phyloP scores from a whole-genome alignment of 1,140 invertebrate genomes.

The Ditylenchus dipsaci region DNA sequence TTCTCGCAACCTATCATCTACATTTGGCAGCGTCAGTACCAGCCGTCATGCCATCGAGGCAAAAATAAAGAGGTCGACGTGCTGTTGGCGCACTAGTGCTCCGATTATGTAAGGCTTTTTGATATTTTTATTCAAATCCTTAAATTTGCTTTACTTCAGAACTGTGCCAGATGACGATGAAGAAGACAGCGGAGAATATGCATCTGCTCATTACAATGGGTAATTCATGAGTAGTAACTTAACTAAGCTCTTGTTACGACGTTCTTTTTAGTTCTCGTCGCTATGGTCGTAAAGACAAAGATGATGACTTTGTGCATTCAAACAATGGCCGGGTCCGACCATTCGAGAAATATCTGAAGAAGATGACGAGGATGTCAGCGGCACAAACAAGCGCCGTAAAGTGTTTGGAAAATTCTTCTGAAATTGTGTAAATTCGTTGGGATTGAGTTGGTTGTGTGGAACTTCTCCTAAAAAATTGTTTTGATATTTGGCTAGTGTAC shows the following conservation, averaged over 20 bases:
- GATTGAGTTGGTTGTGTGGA: too few relatives aligned
- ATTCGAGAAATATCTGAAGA: slow-evolving; percentile 40
- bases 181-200: background rate
- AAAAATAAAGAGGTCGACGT: background rate
- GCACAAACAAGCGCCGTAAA: slow-evolving; percentile 30
- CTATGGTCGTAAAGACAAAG: background rate
- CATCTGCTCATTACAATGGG: too few relatives aligned
- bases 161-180: background rate
- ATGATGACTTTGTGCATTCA: slow-evolving; percentile 20
- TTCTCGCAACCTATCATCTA: slow-evolving; percentile 25
- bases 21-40: slow-evolving; percentile 3
- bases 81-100: background rate
- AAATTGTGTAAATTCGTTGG: too few relatives aligned
- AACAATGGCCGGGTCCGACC: slow-evolving; percentile 34
- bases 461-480: too few relatives aligned
- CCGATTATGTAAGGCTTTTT: background rate
- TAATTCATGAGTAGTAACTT: too few relatives aligned
- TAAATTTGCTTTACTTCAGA: background rate
- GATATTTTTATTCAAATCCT: too few relatives aligned
- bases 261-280: background rate
- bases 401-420: slow-evolving; percentile 39
- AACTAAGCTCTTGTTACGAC: too few relatives aligned
- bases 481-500: too few relatives aligned
- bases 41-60: slow-evolving; percentile 25
- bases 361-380: slow-evolving; percentile 15